These are phyloP conservation scores for Aphrophora alni DNA, from an alignment of 2,888 invertebrate genomes.

Conservation along the genomic window DNA sequence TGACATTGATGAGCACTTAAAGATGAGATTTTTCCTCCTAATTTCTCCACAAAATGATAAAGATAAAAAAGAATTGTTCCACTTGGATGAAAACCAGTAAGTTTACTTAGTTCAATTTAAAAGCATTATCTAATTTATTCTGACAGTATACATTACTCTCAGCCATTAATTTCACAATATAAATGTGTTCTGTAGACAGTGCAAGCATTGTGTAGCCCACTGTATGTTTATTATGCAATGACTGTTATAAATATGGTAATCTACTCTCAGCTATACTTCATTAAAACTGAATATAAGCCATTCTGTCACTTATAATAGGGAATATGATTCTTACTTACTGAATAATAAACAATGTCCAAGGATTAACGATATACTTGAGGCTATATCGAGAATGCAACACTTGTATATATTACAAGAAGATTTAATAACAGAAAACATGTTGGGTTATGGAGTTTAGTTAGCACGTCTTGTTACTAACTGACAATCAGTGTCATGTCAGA, in stretches of 20 bases:
- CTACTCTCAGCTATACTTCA: not conserved
- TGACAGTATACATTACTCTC: not conserved
- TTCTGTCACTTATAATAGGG: conserved; percentile 2
- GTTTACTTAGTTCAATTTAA: not conserved
- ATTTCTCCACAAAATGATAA: too few relatives aligned
- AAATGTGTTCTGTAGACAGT: not conserved
- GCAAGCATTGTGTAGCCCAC: not conserved
- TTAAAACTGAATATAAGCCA: not conserved
- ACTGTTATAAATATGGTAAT: not conserved
- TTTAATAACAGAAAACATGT: not conserved
- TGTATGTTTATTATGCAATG: not conserved
- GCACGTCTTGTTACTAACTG: not conserved
- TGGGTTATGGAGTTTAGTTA: not conserved
- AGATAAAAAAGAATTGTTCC: too few relatives aligned
- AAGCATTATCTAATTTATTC: not conserved
- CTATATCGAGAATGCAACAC: not conserved
- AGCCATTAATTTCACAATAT: not conserved
- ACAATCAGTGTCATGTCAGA: not conserved
- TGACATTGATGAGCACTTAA: too few relatives aligned
- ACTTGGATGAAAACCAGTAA: too few relatives aligned
- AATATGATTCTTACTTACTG: not conserved
- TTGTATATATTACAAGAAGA: not conserved
- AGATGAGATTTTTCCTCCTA: too few relatives aligned
- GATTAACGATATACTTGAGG: not conserved
- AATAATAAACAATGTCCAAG: not conserved